These are phyloP conservation scores for Melanaphis sacchari DNA, from an alignment of 1,140 invertebrate species.

Conservation along the genomic window DNA sequence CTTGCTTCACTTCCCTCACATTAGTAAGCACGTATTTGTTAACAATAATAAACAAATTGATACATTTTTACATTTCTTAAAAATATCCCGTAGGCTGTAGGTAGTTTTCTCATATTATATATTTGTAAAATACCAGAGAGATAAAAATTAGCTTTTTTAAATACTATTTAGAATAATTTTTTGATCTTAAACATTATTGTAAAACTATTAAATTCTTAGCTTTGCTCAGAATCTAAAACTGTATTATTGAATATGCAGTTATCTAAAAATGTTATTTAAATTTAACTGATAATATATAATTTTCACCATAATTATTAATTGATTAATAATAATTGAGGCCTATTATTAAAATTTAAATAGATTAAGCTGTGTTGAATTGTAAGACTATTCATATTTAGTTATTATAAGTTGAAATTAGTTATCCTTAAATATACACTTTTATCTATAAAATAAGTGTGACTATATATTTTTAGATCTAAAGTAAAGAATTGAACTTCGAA, in stretches of 20 bases:
- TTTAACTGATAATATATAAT: slow-evolving; percentile 17
- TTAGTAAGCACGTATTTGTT: background rate
- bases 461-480: background rate
- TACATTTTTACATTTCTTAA: background rate
- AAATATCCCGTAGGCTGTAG: background rate
- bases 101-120: background rate
- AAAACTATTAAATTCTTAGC: background rate
- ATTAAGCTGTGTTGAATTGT: background rate
- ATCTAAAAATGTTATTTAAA: slow-evolving; percentile 1
- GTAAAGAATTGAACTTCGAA: background rate
- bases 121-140: background rate
- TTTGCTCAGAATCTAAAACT: background rate
- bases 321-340: background rate
- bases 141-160: background rate
- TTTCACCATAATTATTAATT: slow-evolving; percentile 5
- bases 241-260: background rate
- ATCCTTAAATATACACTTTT: background rate
- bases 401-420: background rate
- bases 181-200: background rate
- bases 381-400: background rate
- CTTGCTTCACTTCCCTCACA: background rate
- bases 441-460: background rate
- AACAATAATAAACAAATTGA: background rate
- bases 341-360: background rate
- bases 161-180: background rate